Conservation (phyloP, 2,113 vertebrate genomes). For the Percina caprodes region DNA sequence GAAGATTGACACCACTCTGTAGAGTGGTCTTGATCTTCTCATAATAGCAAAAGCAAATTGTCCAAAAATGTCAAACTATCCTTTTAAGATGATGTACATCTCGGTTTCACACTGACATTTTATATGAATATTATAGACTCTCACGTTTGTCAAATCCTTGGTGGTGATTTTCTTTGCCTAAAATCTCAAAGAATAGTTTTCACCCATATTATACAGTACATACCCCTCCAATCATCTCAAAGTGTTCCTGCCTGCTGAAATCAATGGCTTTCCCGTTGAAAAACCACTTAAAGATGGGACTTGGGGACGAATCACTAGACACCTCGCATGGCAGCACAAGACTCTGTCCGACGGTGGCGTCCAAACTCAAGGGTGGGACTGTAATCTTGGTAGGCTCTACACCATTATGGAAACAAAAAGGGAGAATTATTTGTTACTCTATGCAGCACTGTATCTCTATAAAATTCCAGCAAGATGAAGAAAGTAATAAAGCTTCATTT, state of each 20-base stretch:
- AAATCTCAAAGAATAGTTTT: conserved; percentile 7
- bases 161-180: not conserved
- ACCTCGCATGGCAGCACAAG: conserved; percentile 91
- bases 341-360: conserved; percentile 91
- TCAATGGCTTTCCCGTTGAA: conserved; percentile 89
- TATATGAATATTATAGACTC: no score
- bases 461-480: conserved; percentile 42
- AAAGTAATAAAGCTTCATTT: conserved; percentile 65
- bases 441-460: conserved; percentile 4
- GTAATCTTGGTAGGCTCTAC: conserved; percentile 89
- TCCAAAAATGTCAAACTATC: no score
- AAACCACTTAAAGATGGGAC: conserved; percentile 88
- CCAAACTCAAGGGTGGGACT: conserved; percentile 85
- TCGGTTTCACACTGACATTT: no score
- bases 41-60: no score
- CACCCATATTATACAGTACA: conserved; percentile 75
- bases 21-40: not conserved
- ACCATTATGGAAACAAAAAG: conserved; percentile 28
- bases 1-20: not conserved
- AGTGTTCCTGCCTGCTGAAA: conserved; percentile 86
- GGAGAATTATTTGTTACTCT: conserved; percentile 18
- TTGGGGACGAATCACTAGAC: conserved; percentile 87
- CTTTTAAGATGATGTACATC: no score
- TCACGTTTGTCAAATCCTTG: conserved; percentile 1
- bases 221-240: conserved; percentile 91